Evolutionary conservation across 2,888 invertebrate species (phyloP).

Genomic region (Hydraecia micacea): DNA sequence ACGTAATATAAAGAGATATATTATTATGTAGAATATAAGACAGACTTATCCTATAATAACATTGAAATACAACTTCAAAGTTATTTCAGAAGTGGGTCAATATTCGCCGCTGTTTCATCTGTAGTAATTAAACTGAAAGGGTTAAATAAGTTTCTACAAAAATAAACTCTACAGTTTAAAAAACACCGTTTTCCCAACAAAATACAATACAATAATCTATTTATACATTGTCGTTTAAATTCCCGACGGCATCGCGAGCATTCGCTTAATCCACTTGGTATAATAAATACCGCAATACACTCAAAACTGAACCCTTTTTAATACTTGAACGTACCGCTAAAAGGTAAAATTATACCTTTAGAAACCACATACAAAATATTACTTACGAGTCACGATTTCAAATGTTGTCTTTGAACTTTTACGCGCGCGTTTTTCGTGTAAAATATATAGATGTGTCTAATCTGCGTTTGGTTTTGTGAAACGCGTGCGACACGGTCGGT

Average conservation of each 20-base stretch:
- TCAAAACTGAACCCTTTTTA: slow-evolving; percentile 48
- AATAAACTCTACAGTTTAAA: not conserved
- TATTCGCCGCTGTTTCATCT: not conserved
- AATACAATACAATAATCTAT: slow-evolving; percentile 32
- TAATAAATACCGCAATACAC: slow-evolving; percentile 58
- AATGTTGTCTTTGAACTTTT: slow-evolving; percentile 61
- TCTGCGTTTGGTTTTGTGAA: slow-evolving; percentile 54
- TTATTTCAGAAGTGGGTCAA: slow-evolving; percentile 14
- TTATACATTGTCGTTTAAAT: slow-evolving; percentile 51
- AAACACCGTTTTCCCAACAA: not conserved
- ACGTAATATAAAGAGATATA: slow-evolving; percentile 14
- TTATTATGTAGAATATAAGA: slow-evolving; percentile 17
- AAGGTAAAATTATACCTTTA: slow-evolving; percentile 9
- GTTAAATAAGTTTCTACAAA: not conserved
- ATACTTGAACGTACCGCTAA: slow-evolving; percentile 10
- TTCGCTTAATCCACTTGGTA: slow-evolving; percentile 59
- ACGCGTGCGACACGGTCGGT: slow-evolving; percentile 67
- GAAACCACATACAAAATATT: slow-evolving; percentile 37
- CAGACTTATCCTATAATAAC: not conserved
- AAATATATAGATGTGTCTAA: slow-evolving; percentile 50
- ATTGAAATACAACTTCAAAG: slow-evolving; percentile 1
- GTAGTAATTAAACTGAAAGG: not conserved
- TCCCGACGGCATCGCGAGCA: slow-evolving; percentile 35
- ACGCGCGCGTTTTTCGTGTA: slow-evolving; percentile 66
- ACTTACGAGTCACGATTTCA: slow-evolving; percentile 65